These are phyloP conservation scores for Protodeltote pygarga DNA, from an alignment of 2,888 invertebrate species.

Conservation along the genomic window DNA sequence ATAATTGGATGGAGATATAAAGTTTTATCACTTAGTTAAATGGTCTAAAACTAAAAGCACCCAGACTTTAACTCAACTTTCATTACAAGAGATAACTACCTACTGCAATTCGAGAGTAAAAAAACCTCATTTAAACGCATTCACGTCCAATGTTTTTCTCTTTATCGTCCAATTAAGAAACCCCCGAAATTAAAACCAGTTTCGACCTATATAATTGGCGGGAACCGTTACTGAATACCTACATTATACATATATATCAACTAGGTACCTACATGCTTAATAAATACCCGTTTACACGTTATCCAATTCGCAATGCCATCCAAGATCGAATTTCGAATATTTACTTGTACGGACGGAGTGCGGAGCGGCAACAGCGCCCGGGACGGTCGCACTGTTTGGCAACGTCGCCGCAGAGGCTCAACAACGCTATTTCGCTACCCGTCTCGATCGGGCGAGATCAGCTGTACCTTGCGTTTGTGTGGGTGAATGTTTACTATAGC, in stretches of 20 bases:
- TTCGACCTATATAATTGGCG: conserved; percentile 53
- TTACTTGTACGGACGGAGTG: conserved; percentile 60
- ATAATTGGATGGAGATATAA: conserved; percentile 8
- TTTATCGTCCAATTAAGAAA: conserved; percentile 62
- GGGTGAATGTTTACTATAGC: conserved; percentile 47
- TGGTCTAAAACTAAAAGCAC: conserved; percentile 14
- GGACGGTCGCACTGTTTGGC: conserved; percentile 60
- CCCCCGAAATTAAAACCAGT: conserved; percentile 61
- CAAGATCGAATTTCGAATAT: conserved; percentile 71
- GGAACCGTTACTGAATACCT: conserved; percentile 60
- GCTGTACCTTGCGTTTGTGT: conserved; percentile 46
- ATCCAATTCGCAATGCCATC: conserved; percentile 70
- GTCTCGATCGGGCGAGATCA: conserved; percentile 53
- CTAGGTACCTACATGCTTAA: conserved; percentile 29
- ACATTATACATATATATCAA: conserved; percentile 27
- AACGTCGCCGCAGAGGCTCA: too few relatives aligned
- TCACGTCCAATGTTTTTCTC: conserved; percentile 49
- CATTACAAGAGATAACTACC: conserved; percentile 26
- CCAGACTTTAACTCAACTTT: conserved; percentile 18
- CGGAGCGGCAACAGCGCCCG: conserved; percentile 73
- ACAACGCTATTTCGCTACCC: conserved; percentile 58
- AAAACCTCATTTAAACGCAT: conserved; percentile 49
- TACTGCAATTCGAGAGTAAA: conserved; percentile 5
- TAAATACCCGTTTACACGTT: conserved; percentile 53
- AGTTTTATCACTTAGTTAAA: conserved; percentile 21